Evolutionary conservation across 2,888 invertebrate genomes (phyloP), one percentile per base, ranked within the genome.

Genomic region (Aleiodes testaceus): DNA sequence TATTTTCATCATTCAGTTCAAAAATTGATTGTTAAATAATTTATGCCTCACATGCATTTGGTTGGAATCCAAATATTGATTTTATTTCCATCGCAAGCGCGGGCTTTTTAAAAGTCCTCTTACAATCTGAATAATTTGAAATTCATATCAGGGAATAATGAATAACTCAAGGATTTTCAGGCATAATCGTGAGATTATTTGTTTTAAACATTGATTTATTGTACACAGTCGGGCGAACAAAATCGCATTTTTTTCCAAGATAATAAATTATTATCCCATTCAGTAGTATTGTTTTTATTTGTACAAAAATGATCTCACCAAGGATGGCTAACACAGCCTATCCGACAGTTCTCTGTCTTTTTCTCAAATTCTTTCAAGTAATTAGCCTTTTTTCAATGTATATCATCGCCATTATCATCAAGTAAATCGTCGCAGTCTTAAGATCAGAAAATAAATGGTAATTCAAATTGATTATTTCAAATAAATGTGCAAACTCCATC

Each of bases 301-400:
- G 81, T 83, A 83, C 80, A 84, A 83, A 81, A 80, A 75, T 79
- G 77, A 79, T 79, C 72, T 75, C 74, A 75, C 78, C 71, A 79
- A 73, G 77, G 69, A 78, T 75, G 70, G 74, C 73, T 68, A 55
- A 75, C 69, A 75, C 69, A 66, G 59, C 66, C 44, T 49, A 66
- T 61, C 70, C 65, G 22, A 59, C 42, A 59, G 65, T 66, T 50
- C 44, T 61, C 22, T 50, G 55, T 53, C 53, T 53, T 52, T 53
- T 64, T 26, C 50, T 26, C 26, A 26, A 26, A 47, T 44, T 22
- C 44, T 44, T 44, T 20, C 45, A 63, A 63, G 42, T 20, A 11
- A 12, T 12, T 61, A 3, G 26, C 0, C 7, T 20, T 1, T 45
- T 45, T 20, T 45, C 20, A 45, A 22, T 44, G n/a, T 63, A 61